Percentiles rank a stretch among this genome's conserved stretches.
Evolutionary conservation across 2,797 vertebrate species (phyloP).

Genomic region (Aplochiton taeniatus): DNA sequence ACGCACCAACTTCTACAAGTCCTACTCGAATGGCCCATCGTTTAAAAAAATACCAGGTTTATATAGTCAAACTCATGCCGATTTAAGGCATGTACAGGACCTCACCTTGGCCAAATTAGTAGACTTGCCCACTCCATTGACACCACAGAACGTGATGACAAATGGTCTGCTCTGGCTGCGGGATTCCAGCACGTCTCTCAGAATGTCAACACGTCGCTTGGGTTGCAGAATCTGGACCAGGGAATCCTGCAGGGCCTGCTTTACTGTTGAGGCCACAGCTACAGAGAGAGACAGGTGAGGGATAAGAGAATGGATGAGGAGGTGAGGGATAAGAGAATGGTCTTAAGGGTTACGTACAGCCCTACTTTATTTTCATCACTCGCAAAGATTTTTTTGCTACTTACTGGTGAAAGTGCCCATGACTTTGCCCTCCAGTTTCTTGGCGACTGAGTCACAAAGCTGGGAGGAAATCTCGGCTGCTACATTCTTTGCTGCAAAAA

Average conservation of each 20-base stretch:
- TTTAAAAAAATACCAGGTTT: too few relatives aligned
- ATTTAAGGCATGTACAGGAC: too few relatives aligned
- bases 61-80: too few relatives aligned
- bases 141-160: slow-evolving; percentile 93
- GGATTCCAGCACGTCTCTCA: slow-evolving; percentile 94
- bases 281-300: not conserved
- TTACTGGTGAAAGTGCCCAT: slow-evolving; percentile 99
- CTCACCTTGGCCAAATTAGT: slow-evolving; percentile 96
- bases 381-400: too few relatives aligned
- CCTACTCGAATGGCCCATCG: too few relatives aligned
- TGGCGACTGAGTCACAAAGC: slow-evolving; percentile 96
- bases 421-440: slow-evolving; percentile 97
- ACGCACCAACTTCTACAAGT: too few relatives aligned
- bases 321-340: not conserved
- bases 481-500: slow-evolving; percentile 90
- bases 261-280: slow-evolving; percentile 97
- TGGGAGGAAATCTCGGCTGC: slow-evolving; percentile 92
- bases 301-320: rapidly evolving
- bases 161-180: slow-evolving; percentile 88
- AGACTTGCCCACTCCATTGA: slow-evolving; percentile 97
- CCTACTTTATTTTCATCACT: too few relatives aligned
- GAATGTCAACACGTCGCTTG: slow-evolving; percentile 91
- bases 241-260: slow-evolving; percentile 94
- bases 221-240: slow-evolving; percentile 98
- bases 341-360: not conserved